Evolutionary conservation across 1,140 invertebrate species (phyloP), one percentile per base, ranked within the genome.

Genomic region (Paramacrobiotus metropolitanus): DNA sequence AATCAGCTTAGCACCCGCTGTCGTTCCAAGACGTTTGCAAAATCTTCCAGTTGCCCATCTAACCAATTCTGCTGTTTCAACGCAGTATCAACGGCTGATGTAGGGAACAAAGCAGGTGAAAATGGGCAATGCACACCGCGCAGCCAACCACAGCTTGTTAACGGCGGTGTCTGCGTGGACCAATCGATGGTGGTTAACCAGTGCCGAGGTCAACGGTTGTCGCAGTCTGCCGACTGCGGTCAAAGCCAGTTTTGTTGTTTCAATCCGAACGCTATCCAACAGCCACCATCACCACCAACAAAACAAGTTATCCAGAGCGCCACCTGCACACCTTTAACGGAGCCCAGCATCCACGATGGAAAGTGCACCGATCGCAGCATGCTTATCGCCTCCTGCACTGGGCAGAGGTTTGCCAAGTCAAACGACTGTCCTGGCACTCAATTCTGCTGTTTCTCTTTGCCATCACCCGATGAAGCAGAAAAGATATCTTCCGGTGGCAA

Each of bases 381-480:
- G 9, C 34, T 40, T 15, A 28, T 15, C 4, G 15, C 48, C 15
- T 55, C 48, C 48, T 55, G 48, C 28, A 15, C 15, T 20, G 48
- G 48, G 4, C 15, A 20, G 24, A 15, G 48, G 48, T 20, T 55
- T 20, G 9, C 15, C 15, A 55, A 55, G 24, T 55, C 48, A 15
- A 15, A 4, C 15, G 15, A 55, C 15, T 55, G 48, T 24, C 48
- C 4, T 15, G 4, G 4, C 15, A 24, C 48, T 15, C 48, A 55
- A 24, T 55, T 20, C 48, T 55, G 48, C 48, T 55, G 48, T 28
- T 55, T 55, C 48, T n/a, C n/a, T n/a, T n/a, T n/a, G n/a, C n/a
- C n/a, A n/a, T n/a, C n/a, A n/a, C n/a, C n/a, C n/a, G n/a, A n/a
- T n/a, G n/a, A n/a, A n/a, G n/a, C n/a, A n/a, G n/a, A n/a, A n/a